Evolutionary conservation across 2,888 invertebrate species (phyloP).

Genomic region (Pantelozetes paolii): DNA sequence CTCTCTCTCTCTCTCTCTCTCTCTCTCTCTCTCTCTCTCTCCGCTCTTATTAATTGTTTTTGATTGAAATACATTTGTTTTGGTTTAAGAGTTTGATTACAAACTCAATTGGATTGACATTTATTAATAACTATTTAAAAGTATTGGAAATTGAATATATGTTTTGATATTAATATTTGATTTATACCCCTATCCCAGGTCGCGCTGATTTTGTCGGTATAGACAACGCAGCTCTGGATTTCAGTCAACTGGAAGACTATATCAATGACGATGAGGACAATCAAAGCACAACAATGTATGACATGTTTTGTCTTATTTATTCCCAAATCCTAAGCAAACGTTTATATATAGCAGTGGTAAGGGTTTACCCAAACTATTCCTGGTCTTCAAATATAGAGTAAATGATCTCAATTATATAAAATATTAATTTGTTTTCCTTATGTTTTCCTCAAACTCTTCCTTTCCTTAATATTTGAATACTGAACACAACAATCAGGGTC

Average conservation of each 20-base stretch:
- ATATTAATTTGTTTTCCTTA: too few relatives aligned
- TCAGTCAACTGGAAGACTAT: conserved; percentile 77
- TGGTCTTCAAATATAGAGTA: too few relatives aligned
- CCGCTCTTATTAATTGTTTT: too few relatives aligned
- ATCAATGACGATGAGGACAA: conserved; percentile 68
- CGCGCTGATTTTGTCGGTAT: conserved; percentile 78
- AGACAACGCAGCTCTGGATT: conserved; percentile 75
- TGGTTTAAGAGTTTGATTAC: not conserved
- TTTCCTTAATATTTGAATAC: too few relatives aligned
- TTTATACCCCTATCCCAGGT: conserved; percentile 58
- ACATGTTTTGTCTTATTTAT: not conserved
- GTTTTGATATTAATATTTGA: not conserved
- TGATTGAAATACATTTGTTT: not conserved
- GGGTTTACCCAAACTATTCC: too few relatives aligned
- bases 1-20: too few relatives aligned
- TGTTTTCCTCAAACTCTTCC: too few relatives aligned
- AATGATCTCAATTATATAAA: too few relatives aligned
- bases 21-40: too few relatives aligned
- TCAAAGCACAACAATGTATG: conserved; percentile 44
- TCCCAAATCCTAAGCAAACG: too few relatives aligned
- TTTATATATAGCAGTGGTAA: too few relatives aligned
- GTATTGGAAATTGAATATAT: not conserved
- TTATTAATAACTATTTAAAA: not conserved
- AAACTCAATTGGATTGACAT: not conserved
- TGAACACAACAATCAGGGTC: too few relatives aligned